These are phyloP conservation scores for Semicossyphus pulcher DNA, from an alignment of 2,113 vertebrate species.

Conservation along the genomic window DNA sequence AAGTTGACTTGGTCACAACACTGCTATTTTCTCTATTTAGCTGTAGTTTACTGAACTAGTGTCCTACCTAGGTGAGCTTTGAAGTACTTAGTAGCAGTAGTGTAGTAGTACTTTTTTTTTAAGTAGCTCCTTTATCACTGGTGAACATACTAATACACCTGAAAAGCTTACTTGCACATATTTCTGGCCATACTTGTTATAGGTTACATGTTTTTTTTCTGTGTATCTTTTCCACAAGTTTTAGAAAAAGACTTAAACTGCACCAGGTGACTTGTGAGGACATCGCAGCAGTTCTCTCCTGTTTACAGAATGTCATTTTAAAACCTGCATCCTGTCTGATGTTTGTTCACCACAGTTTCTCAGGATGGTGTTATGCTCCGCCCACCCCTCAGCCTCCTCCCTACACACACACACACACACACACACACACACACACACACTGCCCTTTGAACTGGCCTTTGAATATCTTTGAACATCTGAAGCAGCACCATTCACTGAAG, in stretches of 20 bases:
- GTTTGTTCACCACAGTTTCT: conserved; percentile 33
- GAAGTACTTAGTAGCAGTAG: no score
- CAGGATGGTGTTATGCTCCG: conserved; percentile 47
- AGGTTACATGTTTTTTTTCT: no score
- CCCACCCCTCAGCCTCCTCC: background rate
- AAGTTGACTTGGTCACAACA: no score
- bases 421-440: background rate
- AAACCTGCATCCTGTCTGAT: conserved; percentile 51
- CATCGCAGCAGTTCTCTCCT: background rate
- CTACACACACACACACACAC: background rate
- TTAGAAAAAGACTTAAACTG: background rate
- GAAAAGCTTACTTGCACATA: no score
- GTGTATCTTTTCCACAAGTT: no score
- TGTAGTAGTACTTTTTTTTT: no score
- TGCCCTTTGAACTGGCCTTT: background rate
- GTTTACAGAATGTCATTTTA: conserved; percentile 11
- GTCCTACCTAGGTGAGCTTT: no score
- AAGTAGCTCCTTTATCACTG: no score
- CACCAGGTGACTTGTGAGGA: background rate
- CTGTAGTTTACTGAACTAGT: no score
- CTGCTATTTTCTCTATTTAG: no score
- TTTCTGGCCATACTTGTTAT: no score
- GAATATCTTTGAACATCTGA: conserved; percentile 31
- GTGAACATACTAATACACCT: no score
- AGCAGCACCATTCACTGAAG: conserved; percentile 45